These are phyloP conservation scores for Erebia palarica DNA, from an alignment of 2,888 invertebrate species.

Conservation along the genomic window DNA sequence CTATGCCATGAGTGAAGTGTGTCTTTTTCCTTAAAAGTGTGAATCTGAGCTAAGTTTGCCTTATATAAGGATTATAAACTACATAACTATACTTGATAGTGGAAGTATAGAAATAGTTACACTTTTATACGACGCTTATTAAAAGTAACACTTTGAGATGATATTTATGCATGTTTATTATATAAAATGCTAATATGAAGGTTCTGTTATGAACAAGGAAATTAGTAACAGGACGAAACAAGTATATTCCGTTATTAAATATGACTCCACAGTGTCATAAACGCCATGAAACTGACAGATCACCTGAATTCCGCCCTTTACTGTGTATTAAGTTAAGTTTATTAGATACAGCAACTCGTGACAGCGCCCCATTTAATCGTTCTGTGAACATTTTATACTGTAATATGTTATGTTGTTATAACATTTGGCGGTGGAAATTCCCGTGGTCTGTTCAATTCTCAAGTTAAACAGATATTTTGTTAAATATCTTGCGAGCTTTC, in stretches of 20 bases:
- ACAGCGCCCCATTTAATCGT: conserved; percentile 19
- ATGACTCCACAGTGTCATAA: conserved; percentile 46
- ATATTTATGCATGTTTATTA: not conserved
- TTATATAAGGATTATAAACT: too few species aligned
- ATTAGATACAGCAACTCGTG: conserved; percentile 27
- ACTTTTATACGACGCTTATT: too few species aligned
- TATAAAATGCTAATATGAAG: not conserved
- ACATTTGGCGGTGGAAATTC: not conserved
- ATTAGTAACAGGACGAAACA: conserved; percentile 49
- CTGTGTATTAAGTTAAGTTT: conserved; percentile 61
- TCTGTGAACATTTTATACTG: conserved; percentile 13
- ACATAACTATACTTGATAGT: too few species aligned
- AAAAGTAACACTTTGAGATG: too few species aligned
- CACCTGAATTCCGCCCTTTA: conserved; percentile 54
- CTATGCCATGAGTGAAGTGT: too few species aligned
- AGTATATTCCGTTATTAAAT: conserved; percentile 45
- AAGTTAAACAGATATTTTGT: not conserved
- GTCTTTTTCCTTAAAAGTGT: too few species aligned
- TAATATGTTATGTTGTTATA: conserved; percentile 13
- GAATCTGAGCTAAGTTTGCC: too few species aligned
- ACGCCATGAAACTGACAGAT: conserved; percentile 54
- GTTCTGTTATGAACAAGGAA: conserved; percentile 42
- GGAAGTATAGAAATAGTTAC: too few species aligned
- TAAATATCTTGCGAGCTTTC: not conserved
- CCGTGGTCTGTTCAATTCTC: not conserved